Conservation (phyloP, 2,888 invertebrate genomes). For the Chirona hameri region DNA sequence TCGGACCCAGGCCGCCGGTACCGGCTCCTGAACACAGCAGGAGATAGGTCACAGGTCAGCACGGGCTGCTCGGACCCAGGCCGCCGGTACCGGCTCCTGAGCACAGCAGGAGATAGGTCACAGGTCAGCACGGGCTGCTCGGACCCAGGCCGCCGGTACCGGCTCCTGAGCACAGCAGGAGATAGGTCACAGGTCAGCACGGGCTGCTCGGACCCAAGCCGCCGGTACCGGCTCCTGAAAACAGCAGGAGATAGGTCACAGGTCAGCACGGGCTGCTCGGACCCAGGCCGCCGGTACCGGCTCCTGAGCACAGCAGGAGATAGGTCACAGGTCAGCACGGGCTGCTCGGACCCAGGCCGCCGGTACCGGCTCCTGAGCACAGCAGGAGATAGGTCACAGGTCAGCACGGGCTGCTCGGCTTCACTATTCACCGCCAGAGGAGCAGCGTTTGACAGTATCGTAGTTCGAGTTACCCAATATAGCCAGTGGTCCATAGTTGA, state of each 20-base stretch:
- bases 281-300: conserved; percentile 73
- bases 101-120: conserved; percentile 34
- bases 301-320: conserved; percentile 52
- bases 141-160: conserved; percentile 74
- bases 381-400: not conserved
- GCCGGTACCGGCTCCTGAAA: conserved; percentile 67
- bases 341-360: conserved; percentile 64
- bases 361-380: conserved; percentile 64
- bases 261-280: conserved; percentile 46
- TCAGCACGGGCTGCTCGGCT: no score
- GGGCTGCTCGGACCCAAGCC: conserved; percentile 63
- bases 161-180: conserved; percentile 55
- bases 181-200: not conserved
- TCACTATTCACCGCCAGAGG: no score
- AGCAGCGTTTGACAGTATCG: no score
- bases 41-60: not conserved
- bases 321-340: not conserved
- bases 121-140: not conserved
- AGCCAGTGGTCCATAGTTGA: no score
- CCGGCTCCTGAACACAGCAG: conserved; percentile 61
- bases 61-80: conserved; percentile 58
- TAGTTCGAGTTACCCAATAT: no score
- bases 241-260: not conserved
- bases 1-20: conserved; percentile 68
- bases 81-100: conserved; percentile 72